These are phyloP conservation scores for Patagioenas fasciata DNA, from an alignment of 2,113 vertebrate genomes.

Conservation along the genomic window DNA sequence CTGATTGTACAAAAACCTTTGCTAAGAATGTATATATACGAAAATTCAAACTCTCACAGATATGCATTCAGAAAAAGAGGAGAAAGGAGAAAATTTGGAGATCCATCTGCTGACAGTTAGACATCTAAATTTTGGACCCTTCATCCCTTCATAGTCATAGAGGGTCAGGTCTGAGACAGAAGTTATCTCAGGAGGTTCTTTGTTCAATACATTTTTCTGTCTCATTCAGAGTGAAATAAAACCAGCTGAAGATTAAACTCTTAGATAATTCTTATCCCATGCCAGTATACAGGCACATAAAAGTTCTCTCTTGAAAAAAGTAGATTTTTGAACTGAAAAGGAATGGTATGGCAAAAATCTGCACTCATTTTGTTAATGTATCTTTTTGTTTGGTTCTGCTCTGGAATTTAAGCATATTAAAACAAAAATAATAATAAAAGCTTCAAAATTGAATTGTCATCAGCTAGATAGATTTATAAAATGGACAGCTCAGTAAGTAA, in stretches of 20 bases:
- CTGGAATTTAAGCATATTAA: background rate
- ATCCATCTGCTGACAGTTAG: background rate
- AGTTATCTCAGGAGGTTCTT: background rate
- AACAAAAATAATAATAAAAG: background rate
- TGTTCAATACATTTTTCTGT: background rate
- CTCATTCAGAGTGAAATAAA: background rate
- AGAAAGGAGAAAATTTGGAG: background rate
- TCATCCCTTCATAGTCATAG: background rate
- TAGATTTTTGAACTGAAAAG: background rate
- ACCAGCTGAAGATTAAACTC: rapidly evolving
- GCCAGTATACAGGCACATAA: background rate
- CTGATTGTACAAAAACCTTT: background rate
- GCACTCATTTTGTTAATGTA: background rate
- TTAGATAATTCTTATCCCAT: background rate
- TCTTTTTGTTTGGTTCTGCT: background rate
- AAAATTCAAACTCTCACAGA: background rate
- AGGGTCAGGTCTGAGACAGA: background rate
- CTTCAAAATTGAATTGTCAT: background rate
- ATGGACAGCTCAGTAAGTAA: background rate
- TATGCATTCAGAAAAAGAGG: background rate
- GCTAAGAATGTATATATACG: background rate
- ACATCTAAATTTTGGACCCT: background rate
- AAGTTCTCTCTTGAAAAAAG: background rate
- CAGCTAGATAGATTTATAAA: background rate
- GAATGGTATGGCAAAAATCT: background rate